Evolutionary conservation across 2,888 invertebrate species (phyloP).

Genomic region (Arctia plantaginis): DNA sequence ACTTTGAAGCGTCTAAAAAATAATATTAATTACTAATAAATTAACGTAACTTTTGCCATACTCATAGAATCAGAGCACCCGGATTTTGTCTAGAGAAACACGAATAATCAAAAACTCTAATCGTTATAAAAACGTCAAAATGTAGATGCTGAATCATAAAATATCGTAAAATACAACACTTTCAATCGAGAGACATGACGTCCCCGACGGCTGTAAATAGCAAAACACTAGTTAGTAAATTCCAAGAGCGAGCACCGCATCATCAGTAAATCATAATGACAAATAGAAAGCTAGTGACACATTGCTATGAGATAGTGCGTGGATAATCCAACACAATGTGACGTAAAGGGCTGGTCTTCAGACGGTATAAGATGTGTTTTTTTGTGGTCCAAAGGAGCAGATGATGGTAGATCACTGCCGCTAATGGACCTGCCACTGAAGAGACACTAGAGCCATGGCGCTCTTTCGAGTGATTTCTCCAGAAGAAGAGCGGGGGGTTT

Average conservation of each 20-base stretch:
- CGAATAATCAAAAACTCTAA: neutral
- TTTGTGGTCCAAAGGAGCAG: neutral
- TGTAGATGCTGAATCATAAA: neutral
- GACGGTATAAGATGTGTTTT: neutral
- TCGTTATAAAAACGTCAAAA: neutral
- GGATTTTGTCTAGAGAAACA: neutral
- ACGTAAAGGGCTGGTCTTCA: neutral
- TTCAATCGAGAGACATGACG: neutral
- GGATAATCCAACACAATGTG: neutral
- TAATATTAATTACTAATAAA: neutral
- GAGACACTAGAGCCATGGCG: too few relatives aligned
- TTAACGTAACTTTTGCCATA: neutral
- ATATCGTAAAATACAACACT: neutral
- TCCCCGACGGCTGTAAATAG: neutral
- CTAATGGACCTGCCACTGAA: too few relatives aligned
- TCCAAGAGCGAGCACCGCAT: neutral
- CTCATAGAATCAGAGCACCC: neutral
- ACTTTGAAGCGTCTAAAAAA: too few relatives aligned
- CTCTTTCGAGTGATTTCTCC: too few relatives aligned
- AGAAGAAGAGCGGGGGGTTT: too few relatives aligned
- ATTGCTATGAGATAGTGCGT: neutral
- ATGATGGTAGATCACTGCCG: too few relatives aligned
- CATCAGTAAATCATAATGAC: slow-evolving; percentile 4
- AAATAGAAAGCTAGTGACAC: neutral
- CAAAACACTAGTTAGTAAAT: neutral